Evolutionary conservation across 2,113 vertebrate species (phyloP).

Genomic region (Brienomyrus brachyistius): DNA sequence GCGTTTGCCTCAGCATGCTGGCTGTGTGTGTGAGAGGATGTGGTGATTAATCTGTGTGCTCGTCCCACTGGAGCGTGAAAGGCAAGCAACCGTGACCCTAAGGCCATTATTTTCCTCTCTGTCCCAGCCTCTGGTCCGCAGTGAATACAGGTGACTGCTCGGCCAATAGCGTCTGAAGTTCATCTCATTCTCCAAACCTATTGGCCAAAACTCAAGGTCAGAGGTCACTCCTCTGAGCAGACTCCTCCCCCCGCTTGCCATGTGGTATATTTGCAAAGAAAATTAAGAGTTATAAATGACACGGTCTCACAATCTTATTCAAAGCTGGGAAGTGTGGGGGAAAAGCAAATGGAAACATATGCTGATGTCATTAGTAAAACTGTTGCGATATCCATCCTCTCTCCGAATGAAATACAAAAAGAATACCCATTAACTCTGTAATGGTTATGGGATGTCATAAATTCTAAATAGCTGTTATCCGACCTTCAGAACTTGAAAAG

Average conservation of each 20-base stretch:
- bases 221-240: background rate
- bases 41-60: background rate
- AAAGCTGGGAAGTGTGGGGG: background rate
- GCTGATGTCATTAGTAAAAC: background rate
- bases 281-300: background rate
- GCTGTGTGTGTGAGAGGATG: background rate
- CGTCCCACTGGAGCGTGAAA: background rate
- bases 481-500: background rate
- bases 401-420: background rate
- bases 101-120: background rate
- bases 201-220: background rate
- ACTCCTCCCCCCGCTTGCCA: background rate
- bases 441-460: constrained; percentile 1
- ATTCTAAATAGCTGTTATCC: background rate
- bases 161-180: background rate
- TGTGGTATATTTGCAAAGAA: background rate
- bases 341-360: background rate
- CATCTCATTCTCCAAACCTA: background rate
- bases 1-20: background rate
- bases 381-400: background rate
- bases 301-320: background rate
- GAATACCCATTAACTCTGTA: background rate
- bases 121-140: background rate
- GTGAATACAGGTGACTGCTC: background rate
- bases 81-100: background rate